Conservation (phyloP, 2,888 invertebrate genomes). For the Meteorus colon region DNA sequence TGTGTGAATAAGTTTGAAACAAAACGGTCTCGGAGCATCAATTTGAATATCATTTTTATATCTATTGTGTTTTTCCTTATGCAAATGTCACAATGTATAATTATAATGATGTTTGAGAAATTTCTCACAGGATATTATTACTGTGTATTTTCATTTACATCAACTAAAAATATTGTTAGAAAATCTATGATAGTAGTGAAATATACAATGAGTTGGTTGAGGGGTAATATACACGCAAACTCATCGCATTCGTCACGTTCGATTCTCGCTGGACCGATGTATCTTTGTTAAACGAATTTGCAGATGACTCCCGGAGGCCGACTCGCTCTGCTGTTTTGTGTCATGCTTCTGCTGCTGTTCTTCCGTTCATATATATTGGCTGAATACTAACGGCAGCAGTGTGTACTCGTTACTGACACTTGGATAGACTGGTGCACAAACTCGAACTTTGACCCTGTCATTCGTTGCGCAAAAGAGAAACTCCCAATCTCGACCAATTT, state of each 20-base stretch:
- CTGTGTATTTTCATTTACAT: no score
- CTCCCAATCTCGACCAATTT: conserved; percentile 39
- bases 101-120: no score
- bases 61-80: no score
- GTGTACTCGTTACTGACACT: background rate
- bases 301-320: conserved; percentile 27
- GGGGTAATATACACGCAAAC: conserved; percentile 4
- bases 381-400: no score
- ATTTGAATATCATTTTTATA: no score
- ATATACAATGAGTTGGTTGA: conserved; percentile 11
- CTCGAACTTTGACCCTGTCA: conserved; percentile 35
- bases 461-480: conserved; percentile 27
- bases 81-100: no score
- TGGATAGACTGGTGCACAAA: conserved; percentile 11
- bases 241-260: conserved; percentile 40
- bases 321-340: conserved; percentile 22
- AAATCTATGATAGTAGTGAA: conserved; percentile 38
- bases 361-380: background rate
- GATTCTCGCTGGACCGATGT: conserved; percentile 43
- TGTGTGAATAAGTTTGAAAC: no score
- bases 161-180: conserved; percentile 37
- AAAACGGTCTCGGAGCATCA: no score
- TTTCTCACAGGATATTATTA: no score
- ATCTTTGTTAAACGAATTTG: conserved; percentile 43
- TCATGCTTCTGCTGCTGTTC: conserved; percentile 13